Conservation (phyloP, 64 coral and sea anemone species). For the Montipora efflorescens region DNA sequence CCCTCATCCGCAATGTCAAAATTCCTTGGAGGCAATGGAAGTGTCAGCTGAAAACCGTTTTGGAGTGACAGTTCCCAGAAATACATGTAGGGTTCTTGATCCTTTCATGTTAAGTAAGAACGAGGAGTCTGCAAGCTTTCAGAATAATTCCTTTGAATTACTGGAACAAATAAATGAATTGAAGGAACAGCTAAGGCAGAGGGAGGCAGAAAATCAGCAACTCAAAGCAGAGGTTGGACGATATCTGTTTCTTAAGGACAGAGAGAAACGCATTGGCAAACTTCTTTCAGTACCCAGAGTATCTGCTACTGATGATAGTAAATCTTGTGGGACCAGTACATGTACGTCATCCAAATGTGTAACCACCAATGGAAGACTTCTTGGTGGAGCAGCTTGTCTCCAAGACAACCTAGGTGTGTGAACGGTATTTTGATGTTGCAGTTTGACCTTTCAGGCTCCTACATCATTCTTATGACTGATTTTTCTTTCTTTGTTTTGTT, state of each 20-base stretch:
- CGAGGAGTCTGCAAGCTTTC: not conserved
- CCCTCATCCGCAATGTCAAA: not conserved
- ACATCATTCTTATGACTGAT: too few species aligned
- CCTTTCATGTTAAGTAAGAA: not conserved
- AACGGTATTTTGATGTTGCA: too few species aligned
- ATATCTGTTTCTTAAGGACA: not conserved
- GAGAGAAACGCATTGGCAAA: not conserved
- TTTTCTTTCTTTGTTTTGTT: not conserved
- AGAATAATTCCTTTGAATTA: not conserved
- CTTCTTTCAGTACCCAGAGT: too few species aligned
- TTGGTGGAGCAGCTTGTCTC: constrained; percentile 6
- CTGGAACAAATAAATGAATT: not conserved
- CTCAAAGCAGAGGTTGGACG: not conserved
- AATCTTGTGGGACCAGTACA: too few species aligned
- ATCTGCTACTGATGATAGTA: too few species aligned
- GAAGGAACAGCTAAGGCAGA: not conserved
- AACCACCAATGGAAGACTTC: not conserved
- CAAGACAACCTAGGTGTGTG: not conserved
- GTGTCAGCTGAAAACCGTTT: too few species aligned
- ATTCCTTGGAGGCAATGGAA: not conserved
- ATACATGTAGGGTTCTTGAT: not conserved
- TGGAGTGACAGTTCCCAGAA: too few species aligned
- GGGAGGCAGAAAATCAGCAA: not conserved
- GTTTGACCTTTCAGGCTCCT: too few species aligned
- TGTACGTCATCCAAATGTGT: too few species aligned